These are phyloP conservation scores for Pristionchus entomophagus DNA, from an alignment of 2,888 invertebrate genomes.

Conservation along the genomic window DNA sequence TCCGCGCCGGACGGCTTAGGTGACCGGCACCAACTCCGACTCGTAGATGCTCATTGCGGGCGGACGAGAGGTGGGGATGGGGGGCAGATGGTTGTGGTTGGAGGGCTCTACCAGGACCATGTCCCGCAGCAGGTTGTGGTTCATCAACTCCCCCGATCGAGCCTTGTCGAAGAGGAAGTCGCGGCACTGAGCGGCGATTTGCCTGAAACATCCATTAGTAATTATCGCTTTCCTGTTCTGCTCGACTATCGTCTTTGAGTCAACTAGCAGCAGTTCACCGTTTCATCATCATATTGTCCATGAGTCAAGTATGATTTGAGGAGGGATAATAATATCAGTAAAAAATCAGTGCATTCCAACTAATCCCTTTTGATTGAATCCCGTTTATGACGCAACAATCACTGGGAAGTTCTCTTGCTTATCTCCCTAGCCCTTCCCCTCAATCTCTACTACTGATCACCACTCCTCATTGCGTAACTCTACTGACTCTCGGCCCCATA, in stretches of 20 bases:
- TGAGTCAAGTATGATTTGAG: too few relatives aligned
- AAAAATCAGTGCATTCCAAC: neutral
- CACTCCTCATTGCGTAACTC: neutral
- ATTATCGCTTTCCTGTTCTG: too few relatives aligned
- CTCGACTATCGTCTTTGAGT: too few relatives aligned
- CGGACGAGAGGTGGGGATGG: conserved; percentile 5
- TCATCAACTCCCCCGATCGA: neutral
- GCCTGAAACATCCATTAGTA: neutral
- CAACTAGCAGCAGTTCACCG: too few relatives aligned
- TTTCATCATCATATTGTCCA: too few relatives aligned
- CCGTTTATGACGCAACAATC: neutral
- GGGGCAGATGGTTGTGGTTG: neutral
- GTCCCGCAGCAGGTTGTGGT: neutral
- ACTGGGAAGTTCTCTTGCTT: neutral
- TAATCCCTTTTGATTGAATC: neutral
- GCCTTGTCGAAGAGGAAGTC: conserved; percentile 29
- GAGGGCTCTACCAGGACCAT: conserved; percentile 1
- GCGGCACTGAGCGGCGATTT: neutral
- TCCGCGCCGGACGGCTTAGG: neutral
- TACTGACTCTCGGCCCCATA: conserved; percentile 7
- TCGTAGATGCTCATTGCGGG: neutral
- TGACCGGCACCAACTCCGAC: conserved; percentile 16
- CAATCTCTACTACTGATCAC: neutral
- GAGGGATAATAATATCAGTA: too few relatives aligned
- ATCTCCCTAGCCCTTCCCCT: neutral